Percentiles rank a stretch among this genome's conserved stretches.
Conservation (phyloP, 2,888 invertebrate species). For the Lagria hirta region DNA sequence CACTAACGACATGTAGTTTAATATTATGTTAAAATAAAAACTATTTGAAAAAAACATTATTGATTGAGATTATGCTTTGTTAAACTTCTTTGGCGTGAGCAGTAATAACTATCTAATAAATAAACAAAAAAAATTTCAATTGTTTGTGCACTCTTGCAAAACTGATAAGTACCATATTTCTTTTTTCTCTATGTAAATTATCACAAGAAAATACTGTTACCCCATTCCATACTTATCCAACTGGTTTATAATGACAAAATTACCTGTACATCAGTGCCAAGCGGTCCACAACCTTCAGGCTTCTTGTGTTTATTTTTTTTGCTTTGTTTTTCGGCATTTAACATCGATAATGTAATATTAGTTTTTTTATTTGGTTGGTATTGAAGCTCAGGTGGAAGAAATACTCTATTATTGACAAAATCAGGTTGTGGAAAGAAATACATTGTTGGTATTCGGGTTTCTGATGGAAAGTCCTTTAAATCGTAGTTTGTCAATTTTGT, state of each 20-base stretch:
- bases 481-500: slow-evolving; percentile 86
- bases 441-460: slow-evolving; percentile 86
- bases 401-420: slow-evolving; percentile 75
- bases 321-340: slow-evolving; percentile 51
- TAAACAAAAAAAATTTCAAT: too few species aligned
- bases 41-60: too few species aligned
- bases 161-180: too few species aligned
- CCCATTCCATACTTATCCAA: not conserved
- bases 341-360: slow-evolving; percentile 53
- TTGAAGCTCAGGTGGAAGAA: slow-evolving; percentile 80
- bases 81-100: too few species aligned
- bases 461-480: slow-evolving; percentile 84
- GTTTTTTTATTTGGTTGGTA: slow-evolving; percentile 55
- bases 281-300: slow-evolving; percentile 59
- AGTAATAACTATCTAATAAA: too few species aligned
- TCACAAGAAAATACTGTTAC: not conserved
- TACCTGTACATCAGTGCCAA: slow-evolving; percentile 65
- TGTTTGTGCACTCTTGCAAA: too few species aligned
- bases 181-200: too few species aligned
- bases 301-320: slow-evolving; percentile 56
- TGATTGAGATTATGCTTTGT: too few species aligned
- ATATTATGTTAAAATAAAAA: too few species aligned
- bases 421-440: slow-evolving; percentile 79
- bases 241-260: too few species aligned
- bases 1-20: too few species aligned